These are phyloP conservation scores for Loripinus fragilis DNA, from an alignment of 2,888 invertebrate species.

Conservation along the genomic window DNA sequence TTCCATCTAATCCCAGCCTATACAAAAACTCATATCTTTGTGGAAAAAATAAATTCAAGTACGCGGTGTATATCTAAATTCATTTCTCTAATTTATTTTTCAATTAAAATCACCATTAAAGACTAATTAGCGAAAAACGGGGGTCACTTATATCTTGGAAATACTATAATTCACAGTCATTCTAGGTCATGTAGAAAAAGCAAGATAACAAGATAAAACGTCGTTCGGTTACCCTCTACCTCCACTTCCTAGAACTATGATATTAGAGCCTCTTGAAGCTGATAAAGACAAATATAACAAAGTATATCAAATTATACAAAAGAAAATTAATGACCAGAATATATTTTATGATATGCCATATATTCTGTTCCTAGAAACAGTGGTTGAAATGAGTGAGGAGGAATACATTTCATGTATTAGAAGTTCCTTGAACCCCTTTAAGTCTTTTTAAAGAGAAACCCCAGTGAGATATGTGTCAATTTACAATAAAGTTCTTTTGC, in stretches of 20 bases:
- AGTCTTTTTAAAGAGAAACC: constrained; percentile 47
- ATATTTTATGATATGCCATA: constrained; percentile 25
- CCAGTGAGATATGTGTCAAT: constrained; percentile 46
- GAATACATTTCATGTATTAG: constrained; percentile 49
- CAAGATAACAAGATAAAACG: constrained; percentile 8
- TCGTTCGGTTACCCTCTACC: constrained; percentile 10
- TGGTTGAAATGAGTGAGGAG: constrained; percentile 33
- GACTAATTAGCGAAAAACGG: too few relatives aligned
- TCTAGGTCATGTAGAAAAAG: constrained; percentile 21
- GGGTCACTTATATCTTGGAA: too few relatives aligned
- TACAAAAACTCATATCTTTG: too few relatives aligned
- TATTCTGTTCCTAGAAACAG: background rate
- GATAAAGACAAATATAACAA: too few relatives aligned
- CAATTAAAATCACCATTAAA: too few relatives aligned
- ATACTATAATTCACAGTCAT: constrained; percentile 14
- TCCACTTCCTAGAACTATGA: too few relatives aligned
- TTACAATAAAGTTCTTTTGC: constrained; percentile 44
- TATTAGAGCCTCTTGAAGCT: too few relatives aligned
- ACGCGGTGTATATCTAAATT: too few relatives aligned
- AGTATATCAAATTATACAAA: too few relatives aligned
- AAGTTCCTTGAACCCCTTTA: constrained; percentile 25
- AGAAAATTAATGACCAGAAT: constrained; percentile 22
- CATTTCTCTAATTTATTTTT: too few relatives aligned
- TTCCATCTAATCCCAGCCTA: too few relatives aligned
- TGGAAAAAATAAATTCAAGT: too few relatives aligned